These are phyloP conservation scores for Trematomus bernacchii DNA, from an alignment of 2,797 vertebrate species.

Conservation along the genomic window DNA sequence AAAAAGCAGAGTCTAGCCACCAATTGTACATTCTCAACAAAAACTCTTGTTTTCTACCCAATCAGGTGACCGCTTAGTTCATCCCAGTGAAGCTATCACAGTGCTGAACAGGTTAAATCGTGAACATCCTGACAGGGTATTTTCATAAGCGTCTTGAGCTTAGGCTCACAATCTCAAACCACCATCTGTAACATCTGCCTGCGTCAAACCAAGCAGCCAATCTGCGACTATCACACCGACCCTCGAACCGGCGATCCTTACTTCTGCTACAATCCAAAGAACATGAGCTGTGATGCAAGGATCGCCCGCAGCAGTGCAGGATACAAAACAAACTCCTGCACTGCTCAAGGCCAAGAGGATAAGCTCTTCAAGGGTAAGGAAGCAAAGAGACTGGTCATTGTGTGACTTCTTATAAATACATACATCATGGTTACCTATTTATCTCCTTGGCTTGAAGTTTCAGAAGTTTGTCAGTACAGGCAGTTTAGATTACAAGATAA, in stretches of 20 bases:
- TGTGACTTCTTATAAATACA: too few relatives aligned
- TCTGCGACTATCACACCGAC: slow-evolving; percentile 94
- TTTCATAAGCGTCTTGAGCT: slow-evolving; percentile 91
- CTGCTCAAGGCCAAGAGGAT: slow-evolving; percentile 85
- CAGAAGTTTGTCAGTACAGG: too few relatives aligned
- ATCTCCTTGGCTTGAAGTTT: too few relatives aligned
- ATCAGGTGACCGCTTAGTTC: slow-evolving; percentile 86
- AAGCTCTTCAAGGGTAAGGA: slow-evolving; percentile 87
- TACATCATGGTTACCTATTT: too few relatives aligned
- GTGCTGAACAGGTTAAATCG: slow-evolving; percentile 86
- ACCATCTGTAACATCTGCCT: slow-evolving; percentile 91
- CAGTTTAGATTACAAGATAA: too few relatives aligned
- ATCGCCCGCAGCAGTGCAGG: slow-evolving; percentile 88
- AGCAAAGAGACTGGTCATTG: not conserved
- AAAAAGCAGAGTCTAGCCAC: slow-evolving; percentile 73
- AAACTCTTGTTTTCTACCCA: too few relatives aligned
- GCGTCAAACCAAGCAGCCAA: slow-evolving; percentile 76
- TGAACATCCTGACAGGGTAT: slow-evolving; percentile 88
- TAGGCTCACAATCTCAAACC: slow-evolving; percentile 86
- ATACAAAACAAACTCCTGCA: too few relatives aligned
- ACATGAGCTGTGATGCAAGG: slow-evolving; percentile 88
- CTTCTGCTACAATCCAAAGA: slow-evolving; percentile 93
- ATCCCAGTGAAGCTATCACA: slow-evolving; percentile 90
- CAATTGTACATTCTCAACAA: too few relatives aligned
- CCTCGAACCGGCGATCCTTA: slow-evolving; percentile 90